These are phyloP conservation scores for Morbakka virulenta DNA, from an alignment of 30 jellyfish, hydroid and myxozoan species.

Conservation along the genomic window DNA sequence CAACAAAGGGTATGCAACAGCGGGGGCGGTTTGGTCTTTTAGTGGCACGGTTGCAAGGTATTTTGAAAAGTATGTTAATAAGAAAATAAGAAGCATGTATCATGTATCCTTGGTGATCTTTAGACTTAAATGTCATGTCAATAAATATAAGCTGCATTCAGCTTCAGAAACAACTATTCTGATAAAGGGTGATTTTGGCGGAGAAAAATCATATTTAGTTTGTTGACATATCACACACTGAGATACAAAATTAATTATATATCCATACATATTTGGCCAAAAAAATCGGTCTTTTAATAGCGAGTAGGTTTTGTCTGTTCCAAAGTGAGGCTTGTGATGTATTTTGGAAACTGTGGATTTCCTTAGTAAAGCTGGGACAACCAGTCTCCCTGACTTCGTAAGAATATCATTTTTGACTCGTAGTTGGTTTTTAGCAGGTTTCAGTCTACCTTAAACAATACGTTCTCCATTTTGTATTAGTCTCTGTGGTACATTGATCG, in stretches of 20 bases:
- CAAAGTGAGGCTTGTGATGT: slow-evolving; percentile 34
- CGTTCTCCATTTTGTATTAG: not conserved
- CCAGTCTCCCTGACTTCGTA: slow-evolving; percentile 23
- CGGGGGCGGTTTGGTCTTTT: no score
- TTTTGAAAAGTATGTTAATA: slow-evolving; percentile 36
- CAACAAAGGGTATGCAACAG: no score
- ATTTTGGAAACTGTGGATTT: slow-evolving; percentile 1
- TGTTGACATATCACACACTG: slow-evolving; percentile 27
- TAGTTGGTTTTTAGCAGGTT: slow-evolving; percentile 5
- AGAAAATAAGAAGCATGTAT: slow-evolving; percentile 21
- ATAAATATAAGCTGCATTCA: slow-evolving; percentile 25
- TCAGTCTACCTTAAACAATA: slow-evolving; percentile 8
- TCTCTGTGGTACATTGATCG: no score
- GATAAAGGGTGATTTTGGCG: slow-evolving; percentile 17
- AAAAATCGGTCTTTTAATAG: slow-evolving; percentile 20
- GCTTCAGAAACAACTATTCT: slow-evolving; percentile 21
- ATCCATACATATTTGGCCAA: slow-evolving; percentile 44
- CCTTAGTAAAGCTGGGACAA: slow-evolving; percentile 28
- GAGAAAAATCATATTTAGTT: slow-evolving; percentile 3
- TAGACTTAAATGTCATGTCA: slow-evolving; percentile 34
- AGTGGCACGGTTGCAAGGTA: slow-evolving; percentile 40
- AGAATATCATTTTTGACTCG: slow-evolving; percentile 5
- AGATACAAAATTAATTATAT: not conserved
- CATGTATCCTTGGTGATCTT: slow-evolving; percentile 21
- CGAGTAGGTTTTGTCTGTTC: not conserved